Evolutionary conservation across 1,140 invertebrate species (phyloP), one percentile per base, ranked within the genome.

Genomic region (Globodera rostochiensis): DNA sequence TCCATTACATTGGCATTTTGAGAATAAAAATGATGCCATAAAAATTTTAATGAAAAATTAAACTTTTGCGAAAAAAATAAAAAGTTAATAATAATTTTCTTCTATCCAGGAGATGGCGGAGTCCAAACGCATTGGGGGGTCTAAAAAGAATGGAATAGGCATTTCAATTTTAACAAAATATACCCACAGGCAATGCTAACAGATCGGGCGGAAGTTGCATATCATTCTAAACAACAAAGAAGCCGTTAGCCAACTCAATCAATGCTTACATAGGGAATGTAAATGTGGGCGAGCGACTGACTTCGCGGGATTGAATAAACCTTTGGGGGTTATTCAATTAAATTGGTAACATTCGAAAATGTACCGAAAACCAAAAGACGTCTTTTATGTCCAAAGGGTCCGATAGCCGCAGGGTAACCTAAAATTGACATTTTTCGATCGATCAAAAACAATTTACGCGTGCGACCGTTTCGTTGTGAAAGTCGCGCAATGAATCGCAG

Each of bases 321-420:
- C 77, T 78, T 25, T 50, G 70, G 66, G 70, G 47, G 49, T 2
- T n/a, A 67, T 77, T n/a, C 36, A 64, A 64, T 76, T 3, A 4
- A 76, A n/a, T 77, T 67, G 6, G 6, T 7, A 64, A 70, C 53
- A 77, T 69, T 9, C 25, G 21, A 78, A 70, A 78, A 78, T n/a
- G 46, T 70, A 87, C 85, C 25, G 88, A 85, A 75, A 88, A 87
- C 87, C 87, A 88, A 73, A 88, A 88, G 4, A 88, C 87, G 74
- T 88, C 87, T 82, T 86, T 87, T 21, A 88, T 88, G 64, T 88
- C 86, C 47, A 89, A 46, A 53, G 80, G 57, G 4, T 85, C 87
- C 6, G 87, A 87, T 19, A 88, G 77, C 57, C 88, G 60, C 19
- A 88, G 64, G 53, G 7, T 76, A 19, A 76, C 74, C 74, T 76